Evolutionary conservation across 1,140 invertebrate species (phyloP).

Genomic region (Apis dorsata): DNA sequence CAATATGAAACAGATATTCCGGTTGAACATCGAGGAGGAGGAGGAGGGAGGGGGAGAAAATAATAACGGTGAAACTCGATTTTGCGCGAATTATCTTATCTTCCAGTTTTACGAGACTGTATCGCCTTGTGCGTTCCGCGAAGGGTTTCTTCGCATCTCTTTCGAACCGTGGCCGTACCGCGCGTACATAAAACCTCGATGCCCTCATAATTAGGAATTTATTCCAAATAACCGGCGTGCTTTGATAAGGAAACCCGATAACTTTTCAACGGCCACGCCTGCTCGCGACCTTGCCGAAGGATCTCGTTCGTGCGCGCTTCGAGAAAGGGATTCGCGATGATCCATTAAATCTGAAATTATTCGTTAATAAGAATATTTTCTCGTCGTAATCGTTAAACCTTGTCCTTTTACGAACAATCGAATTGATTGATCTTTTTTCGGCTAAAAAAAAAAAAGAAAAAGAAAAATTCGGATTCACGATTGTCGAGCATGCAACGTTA

Average conservation of each 20-base stretch:
- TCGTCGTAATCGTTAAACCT: too few relatives aligned
- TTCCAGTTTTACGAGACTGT: conserved; percentile 13
- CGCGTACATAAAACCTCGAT: background rate
- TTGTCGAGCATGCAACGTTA: background rate
- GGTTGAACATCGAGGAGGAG: background rate
- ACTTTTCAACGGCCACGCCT: background rate
- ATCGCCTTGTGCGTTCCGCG: conserved; percentile 12
- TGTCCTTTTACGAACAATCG: too few relatives aligned
- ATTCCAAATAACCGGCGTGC: conserved; percentile 14
- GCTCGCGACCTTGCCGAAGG: background rate
- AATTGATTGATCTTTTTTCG: background rate
- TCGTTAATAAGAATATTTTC: too few relatives aligned
- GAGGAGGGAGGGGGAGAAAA: background rate
- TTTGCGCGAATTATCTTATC: conserved; percentile 44
- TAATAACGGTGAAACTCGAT: conserved; percentile 35
- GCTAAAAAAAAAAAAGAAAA: too few relatives aligned
- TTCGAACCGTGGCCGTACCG: background rate
- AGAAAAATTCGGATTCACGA: too few relatives aligned
- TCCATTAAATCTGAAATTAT: background rate
- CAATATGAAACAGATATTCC: background rate
- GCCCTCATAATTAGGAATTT: conserved; percentile 30
- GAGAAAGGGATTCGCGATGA: background rate
- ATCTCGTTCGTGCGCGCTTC: background rate
- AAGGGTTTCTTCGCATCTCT: conserved; percentile 7
- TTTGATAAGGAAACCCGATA: conserved; percentile 33